Percentiles rank a stretch among this genome's conserved stretches.
Conservation (phyloP, 2,797 vertebrate genomes). For the Cirrhinus molitorella region DNA sequence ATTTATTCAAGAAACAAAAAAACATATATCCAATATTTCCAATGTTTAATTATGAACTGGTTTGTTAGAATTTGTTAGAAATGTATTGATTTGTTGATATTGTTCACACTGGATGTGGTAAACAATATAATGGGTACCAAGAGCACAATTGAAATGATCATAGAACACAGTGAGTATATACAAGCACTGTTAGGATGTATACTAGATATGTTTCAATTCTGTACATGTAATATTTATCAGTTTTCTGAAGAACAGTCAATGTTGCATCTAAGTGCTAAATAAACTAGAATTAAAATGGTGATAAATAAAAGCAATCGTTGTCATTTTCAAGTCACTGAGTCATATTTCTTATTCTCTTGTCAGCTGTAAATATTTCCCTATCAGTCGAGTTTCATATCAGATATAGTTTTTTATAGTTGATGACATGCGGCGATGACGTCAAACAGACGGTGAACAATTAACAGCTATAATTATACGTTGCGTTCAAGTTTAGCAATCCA, state of each 20-base stretch:
- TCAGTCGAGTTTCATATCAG: neutral
- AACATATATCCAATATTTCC: neutral
- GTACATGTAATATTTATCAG: neutral
- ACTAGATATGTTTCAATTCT: neutral
- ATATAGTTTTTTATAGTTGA: neutral
- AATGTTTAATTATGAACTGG: neutral
- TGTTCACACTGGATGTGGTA: constrained; percentile 14
- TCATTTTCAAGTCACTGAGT: no score
- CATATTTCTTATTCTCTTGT: neutral
- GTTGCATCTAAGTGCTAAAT: neutral
- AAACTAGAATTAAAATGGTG: no score
- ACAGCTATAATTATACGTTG: no score
- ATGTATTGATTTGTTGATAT: constrained; percentile 4
- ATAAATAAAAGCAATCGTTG: neutral
- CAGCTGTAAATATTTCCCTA: neutral
- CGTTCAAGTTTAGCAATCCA: no score
- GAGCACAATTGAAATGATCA: neutral
- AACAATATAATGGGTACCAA: neutral
- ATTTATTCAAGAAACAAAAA: neutral
- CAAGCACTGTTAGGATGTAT: neutral
- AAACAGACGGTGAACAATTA: no score
- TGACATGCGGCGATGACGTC: no score
- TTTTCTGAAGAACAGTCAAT: neutral
- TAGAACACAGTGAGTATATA: neutral
- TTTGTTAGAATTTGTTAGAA: neutral